Evolutionary conservation across 2,113 vertebrate genomes (phyloP).

Genomic region (Hucho hucho): DNA sequence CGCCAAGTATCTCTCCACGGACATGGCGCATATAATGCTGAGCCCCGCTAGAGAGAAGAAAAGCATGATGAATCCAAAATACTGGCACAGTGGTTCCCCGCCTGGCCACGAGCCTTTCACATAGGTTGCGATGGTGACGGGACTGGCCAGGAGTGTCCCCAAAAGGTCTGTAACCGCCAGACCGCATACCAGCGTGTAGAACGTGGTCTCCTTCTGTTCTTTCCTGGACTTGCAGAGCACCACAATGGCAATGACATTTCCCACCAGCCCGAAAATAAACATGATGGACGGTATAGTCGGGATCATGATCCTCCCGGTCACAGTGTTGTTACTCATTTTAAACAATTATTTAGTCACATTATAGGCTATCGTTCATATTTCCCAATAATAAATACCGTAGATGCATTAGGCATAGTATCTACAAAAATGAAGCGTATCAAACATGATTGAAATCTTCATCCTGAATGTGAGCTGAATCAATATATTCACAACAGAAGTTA

Average conservation of each 20-base stretch:
- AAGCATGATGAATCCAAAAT: conserved; percentile 93
- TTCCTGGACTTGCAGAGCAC: conserved; percentile 91
- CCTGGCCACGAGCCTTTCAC: conserved; percentile 89
- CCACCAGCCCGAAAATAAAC: conserved; percentile 96
- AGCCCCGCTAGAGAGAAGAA: conserved; percentile 95
- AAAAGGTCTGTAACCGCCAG: conserved; percentile 92
- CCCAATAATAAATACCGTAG: neutral
- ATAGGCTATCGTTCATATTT: neutral
- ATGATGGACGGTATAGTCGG: conserved; percentile 91
- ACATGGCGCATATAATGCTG: conserved; percentile 99
- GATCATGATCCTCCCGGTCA: conserved; percentile 61
- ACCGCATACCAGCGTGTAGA: conserved; percentile 95
- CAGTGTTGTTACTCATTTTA: conserved; percentile 53
- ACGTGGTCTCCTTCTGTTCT: conserved; percentile 95
- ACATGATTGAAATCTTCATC: neutral
- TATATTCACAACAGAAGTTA: neutral
- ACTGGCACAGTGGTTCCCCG: conserved; percentile 86
- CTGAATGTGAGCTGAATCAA: neutral
- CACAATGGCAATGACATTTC: conserved; percentile 92
- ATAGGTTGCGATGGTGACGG: conserved; percentile 93
- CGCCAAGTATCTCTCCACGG: conserved; percentile 93
- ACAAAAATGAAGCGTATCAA: neutral
- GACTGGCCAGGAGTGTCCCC: conserved; percentile 93
- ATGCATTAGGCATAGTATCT: neutral
- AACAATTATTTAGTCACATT: neutral